A percentile compares a stretch with the other conserved stretches of the same genome.
Conservation (phyloP, 1,140 invertebrate genomes). For the Ooceraea biroi region DNA sequence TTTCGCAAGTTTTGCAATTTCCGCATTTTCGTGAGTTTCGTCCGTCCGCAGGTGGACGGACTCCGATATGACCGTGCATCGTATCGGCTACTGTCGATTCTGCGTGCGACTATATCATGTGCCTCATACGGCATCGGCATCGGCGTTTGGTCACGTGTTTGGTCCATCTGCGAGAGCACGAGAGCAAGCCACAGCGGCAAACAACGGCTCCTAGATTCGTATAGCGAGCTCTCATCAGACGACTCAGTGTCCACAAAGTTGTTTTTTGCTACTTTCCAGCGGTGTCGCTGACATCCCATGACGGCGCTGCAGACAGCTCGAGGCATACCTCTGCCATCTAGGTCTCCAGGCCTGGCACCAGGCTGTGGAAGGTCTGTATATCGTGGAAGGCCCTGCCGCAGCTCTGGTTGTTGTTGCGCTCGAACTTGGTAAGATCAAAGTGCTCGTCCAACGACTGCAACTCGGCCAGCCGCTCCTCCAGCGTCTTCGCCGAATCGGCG, state of each 20-base stretch:
- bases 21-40: not conserved
- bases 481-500: slow-evolving; percentile 79
- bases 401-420: slow-evolving; percentile 84
- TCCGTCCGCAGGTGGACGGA: not conserved
- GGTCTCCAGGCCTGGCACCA: slow-evolving; percentile 90
- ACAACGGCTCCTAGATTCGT: slow-evolving; percentile 22
- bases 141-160: not conserved
- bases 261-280: slow-evolving; percentile 18
- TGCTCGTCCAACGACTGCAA: slow-evolving; percentile 84
- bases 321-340: slow-evolving; percentile 79
- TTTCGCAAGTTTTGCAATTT: not conserved
- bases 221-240: slow-evolving; percentile 40
- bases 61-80: not conserved
- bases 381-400: slow-evolving; percentile 91
- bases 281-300: not conserved
- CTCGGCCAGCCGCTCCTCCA: slow-evolving; percentile 81
- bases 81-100: not conserved
- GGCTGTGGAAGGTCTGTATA: slow-evolving; percentile 90
- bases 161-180: not conserved
- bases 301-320: slow-evolving; percentile 24
- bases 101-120: not conserved
- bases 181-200: not conserved
- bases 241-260: slow-evolving; percentile 39
- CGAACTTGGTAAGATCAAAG: slow-evolving; percentile 82
- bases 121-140: not conserved